These are phyloP conservation scores for Hydrotaea cyrtoneurina DNA, from an alignment of 2,888 invertebrate species.

Conservation along the genomic window DNA sequence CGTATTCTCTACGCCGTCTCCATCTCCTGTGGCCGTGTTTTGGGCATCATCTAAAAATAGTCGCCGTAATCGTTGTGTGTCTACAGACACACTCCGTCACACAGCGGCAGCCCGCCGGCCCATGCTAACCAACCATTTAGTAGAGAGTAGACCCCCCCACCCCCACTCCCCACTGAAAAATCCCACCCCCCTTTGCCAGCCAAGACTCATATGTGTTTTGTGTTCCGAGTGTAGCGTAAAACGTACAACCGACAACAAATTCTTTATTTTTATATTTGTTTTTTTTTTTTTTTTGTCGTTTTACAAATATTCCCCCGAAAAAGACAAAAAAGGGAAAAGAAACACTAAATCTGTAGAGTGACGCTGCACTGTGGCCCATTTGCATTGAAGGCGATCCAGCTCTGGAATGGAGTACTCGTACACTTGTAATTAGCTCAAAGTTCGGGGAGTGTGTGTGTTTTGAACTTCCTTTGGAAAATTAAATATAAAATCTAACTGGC, in stretches of 20 bases:
- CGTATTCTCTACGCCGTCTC: slow-evolving; percentile 25
- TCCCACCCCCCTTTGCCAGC: slow-evolving; percentile 15
- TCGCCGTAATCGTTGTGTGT: slow-evolving; percentile 38
- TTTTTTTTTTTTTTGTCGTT: slow-evolving; percentile 1
- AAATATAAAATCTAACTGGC: no score
- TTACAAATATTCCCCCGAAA: background rate
- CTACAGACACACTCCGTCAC: slow-evolving; percentile 1
- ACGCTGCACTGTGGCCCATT: background rate
- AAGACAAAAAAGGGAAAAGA: slow-evolving; percentile 20
- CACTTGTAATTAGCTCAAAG: no score
- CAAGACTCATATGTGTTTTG: slow-evolving; percentile 1
- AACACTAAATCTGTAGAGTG: background rate
- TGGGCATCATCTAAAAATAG: slow-evolving; percentile 57
- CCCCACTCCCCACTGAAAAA: slow-evolving; percentile 22
- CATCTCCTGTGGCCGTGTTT: slow-evolving; percentile 31
- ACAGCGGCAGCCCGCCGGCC: slow-evolving; percentile 38
- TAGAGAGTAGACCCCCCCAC: background rate
- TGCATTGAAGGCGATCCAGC: background rate
- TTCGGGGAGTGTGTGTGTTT: no score
- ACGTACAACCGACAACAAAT: slow-evolving; percentile 14
- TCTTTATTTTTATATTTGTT: no score
- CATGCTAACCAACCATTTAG: slow-evolving; percentile 40
- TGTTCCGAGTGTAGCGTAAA: slow-evolving; percentile 16
- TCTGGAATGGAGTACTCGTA: no score
- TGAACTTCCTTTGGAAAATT: no score